These are phyloP conservation scores for Tridacna gigas DNA, from an alignment of 2,888 invertebrate species.

Conservation along the genomic window DNA sequence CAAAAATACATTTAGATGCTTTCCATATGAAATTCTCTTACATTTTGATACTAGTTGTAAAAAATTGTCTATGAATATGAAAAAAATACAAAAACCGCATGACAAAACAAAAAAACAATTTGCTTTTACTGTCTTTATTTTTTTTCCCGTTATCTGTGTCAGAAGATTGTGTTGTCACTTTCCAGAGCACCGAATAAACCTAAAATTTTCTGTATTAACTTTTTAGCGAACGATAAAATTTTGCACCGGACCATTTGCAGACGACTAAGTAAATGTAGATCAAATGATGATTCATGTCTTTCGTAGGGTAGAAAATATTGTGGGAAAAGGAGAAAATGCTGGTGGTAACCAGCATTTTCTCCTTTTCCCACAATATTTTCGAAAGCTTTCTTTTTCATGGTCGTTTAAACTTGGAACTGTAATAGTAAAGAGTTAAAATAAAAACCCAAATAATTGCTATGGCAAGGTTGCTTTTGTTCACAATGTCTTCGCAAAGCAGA, in stretches of 20 bases:
- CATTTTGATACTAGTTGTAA: neutral
- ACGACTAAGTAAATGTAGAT: neutral
- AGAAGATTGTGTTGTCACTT: neutral
- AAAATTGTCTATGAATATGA: neutral
- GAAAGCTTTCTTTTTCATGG: neutral
- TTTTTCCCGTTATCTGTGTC: neutral
- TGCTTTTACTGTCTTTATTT: neutral
- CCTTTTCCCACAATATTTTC: conserved; percentile 9
- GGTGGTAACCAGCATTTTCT: neutral
- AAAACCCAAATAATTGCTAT: too few relatives aligned
- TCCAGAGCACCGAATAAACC: neutral
- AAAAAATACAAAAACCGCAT: neutral
- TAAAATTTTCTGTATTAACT: too few relatives aligned
- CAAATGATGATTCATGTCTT: neutral
- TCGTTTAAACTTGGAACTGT: too few relatives aligned
- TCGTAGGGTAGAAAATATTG: neutral
- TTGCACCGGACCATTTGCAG: too few relatives aligned
- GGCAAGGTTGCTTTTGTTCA: too few relatives aligned
- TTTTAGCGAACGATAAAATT: too few relatives aligned
- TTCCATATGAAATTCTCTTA: neutral
- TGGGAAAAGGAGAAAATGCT: neutral
- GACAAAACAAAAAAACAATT: neutral
- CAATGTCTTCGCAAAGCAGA: too few relatives aligned
- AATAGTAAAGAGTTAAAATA: too few relatives aligned
- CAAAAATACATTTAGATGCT: neutral